Conservation (phyloP, 2,113 vertebrate genomes). For the Leptobrachium leishanense region DNA sequence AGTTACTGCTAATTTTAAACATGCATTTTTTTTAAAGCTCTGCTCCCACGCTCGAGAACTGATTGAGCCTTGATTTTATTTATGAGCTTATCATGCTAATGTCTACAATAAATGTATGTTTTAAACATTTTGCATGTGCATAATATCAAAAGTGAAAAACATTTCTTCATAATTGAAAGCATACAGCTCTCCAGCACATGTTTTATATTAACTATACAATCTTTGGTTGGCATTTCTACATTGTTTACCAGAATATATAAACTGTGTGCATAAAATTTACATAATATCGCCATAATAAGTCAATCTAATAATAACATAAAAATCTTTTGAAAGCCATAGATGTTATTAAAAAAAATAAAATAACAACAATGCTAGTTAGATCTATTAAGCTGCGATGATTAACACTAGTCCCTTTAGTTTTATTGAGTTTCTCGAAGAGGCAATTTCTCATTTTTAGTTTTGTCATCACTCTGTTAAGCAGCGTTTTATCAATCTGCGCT, state of each 20-base stretch:
- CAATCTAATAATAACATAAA: slow-evolving; percentile 43
- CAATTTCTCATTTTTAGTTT: slow-evolving; percentile 19
- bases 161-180: slow-evolving; percentile 46
- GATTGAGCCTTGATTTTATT: slow-evolving; percentile 14
- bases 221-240: slow-evolving; percentile 33
- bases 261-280: slow-evolving; percentile 44
- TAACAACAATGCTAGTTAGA: slow-evolving; percentile 17
- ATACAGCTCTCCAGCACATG: slow-evolving; percentile 22
- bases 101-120: slow-evolving; percentile 30
- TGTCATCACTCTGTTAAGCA: background rate
- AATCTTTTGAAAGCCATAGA: slow-evolving; percentile 27
- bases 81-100: slow-evolving; percentile 17
- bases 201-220: slow-evolving; percentile 40
- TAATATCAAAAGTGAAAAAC: slow-evolving; percentile 29
- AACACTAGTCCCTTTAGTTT: background rate
- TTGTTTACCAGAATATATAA: slow-evolving; percentile 46
- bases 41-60: slow-evolving; percentile 2
- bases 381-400: slow-evolving; percentile 6
- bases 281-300: slow-evolving; percentile 43
- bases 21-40: slow-evolving; percentile 1
- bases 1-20: slow-evolving; percentile 2
- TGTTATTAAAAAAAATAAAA: slow-evolving; percentile 3
- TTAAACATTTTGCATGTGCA: slow-evolving; percentile 42
- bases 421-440: background rate
- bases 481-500: slow-evolving; percentile 3